Base-by-base conservation (phyloP, 2,888 invertebrate genomes). In the Noctua janthe region DNA sequence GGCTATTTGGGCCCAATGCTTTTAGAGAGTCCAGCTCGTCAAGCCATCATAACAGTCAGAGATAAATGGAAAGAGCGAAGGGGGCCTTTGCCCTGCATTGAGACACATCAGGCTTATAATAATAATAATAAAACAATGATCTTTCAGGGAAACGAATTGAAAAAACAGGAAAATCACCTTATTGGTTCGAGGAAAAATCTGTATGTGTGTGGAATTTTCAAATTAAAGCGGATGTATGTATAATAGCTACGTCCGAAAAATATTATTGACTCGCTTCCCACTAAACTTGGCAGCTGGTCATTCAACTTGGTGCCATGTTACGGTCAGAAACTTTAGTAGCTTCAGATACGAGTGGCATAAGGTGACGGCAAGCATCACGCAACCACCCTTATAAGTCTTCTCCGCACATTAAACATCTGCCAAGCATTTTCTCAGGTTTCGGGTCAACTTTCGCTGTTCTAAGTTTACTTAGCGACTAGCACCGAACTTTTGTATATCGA, bases 281-380 rank as follows among this genome's bases (percentile, higher is more conserved):
- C 17, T 23, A 17, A 59, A 67, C 43, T 83, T 71, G 43, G 29
- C 23, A 78, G 59, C 20, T 39, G 82, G 67, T 71, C 79, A 49
- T 78, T 82, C 35, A 83, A 47, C 82, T 83, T 43, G 39, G 56
- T 70, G 76, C 49, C n/a, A 4, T 62, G 29, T 72, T 78, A 71
- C 71, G 67, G 64, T 54, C 43, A 72, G 62, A 49, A 29, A 59
- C 29, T 71, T 77, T 39, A 59, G 43, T 43, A 23, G 80, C 54
- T 51, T 4, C 35, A 47, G 35, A 76, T 62, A 69, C 23, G 54
- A 82, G 20, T 62, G 78, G 67, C 29, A 47, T 78, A 49, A n/a
- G 56, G 49, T 78, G 72, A 62, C 35, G 29, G 54, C 56, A 78
- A 67, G 67, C 49, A 39, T 76, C 15, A 51, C 49, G 29, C 35